Evolutionary conservation across 2,888 invertebrate genomes (phyloP).

Genomic region (Norana najaformis): DNA sequence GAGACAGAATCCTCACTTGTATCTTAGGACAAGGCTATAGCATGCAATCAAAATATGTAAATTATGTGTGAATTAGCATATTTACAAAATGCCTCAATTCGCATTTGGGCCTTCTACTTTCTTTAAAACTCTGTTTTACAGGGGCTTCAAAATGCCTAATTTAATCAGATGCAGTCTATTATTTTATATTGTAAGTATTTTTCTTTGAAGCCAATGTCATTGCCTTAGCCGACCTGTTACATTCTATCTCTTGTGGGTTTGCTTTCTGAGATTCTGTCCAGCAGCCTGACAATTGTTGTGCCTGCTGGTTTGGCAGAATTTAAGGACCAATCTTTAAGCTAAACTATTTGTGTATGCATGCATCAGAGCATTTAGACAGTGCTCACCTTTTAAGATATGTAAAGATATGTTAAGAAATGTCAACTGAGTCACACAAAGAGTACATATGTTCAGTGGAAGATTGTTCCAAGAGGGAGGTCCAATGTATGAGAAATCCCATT

Average conservation of each 20-base stretch:
- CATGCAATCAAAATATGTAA: neutral
- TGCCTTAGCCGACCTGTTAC: neutral
- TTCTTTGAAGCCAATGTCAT: neutral
- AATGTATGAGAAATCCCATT: neutral
- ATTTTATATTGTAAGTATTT: neutral
- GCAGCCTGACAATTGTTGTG: neutral
- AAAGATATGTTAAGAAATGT: neutral
- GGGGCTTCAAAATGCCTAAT: neutral
- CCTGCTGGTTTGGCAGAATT: too few relatives aligned
- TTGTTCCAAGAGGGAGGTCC: neutral
- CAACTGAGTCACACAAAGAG: neutral
- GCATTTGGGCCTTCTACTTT: neutral
- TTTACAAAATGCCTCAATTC: constrained; percentile 4
- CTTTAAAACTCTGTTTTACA: neutral
- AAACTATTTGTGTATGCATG: neutral
- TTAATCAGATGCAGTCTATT: neutral
- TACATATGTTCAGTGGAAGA: neutral
- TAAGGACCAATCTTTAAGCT: neutral
- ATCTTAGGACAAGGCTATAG: neutral
- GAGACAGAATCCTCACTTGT: neutral
- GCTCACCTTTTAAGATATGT: too few relatives aligned
- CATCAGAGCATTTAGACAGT: neutral
- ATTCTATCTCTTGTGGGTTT: neutral
- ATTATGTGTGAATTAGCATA: neutral
- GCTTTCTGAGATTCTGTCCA: neutral